Evolutionary conservation across 2,113 vertebrate genomes (phyloP), one percentile per base, ranked within the genome.

Genomic region (Gopherus flavomarginatus): DNA sequence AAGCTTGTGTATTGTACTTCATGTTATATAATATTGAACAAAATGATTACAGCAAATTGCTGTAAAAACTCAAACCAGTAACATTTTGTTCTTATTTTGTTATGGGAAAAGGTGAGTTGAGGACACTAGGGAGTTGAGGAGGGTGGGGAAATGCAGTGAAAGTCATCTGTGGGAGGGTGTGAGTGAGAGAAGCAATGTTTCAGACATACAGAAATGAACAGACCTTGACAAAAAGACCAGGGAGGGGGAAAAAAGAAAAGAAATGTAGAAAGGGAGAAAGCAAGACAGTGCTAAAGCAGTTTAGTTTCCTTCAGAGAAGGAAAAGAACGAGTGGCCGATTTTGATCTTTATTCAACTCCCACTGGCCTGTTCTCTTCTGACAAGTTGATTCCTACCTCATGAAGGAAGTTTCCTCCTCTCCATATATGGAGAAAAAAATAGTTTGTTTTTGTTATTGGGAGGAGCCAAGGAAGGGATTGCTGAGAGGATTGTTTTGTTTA

Each of bases 71-170:
- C 17, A 97, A 85, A 96, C 94, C 81, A 69, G 89, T 96, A 92
- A 97, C 94, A 92, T 92, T 97, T 89, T 96, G 93, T 97, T 95
- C 96, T 87, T 96, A 80, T 94, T 97, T 95, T 96, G 56, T 92
- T 89, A 56, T 38, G 83, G 84, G 49, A 89, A 88, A 88, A 92
- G 88, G 49, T 85, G 38, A 87, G 78, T 79, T 94, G 88, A 59
- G 44, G 77, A 75, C 85, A 87, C 79, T n/a, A n/a, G 47, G 77
- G 83, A 97, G 16, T 38, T 95, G 83, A 96, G 24, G 27, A 49
- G 44, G 29, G 54, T 62, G 54, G 27, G 75, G 56, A 85, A 94
- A 93, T 86, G 88, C 78, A n/a, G 1, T 79, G 93, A 35, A 4
- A 90, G 52, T 91, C 35, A 78, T 77, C 59, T 92, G 54, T 79